phyloP scores from a whole-genome alignment of 37 sponge, comb jelly and placozoan species.

The Axinella damicornis region DNA sequence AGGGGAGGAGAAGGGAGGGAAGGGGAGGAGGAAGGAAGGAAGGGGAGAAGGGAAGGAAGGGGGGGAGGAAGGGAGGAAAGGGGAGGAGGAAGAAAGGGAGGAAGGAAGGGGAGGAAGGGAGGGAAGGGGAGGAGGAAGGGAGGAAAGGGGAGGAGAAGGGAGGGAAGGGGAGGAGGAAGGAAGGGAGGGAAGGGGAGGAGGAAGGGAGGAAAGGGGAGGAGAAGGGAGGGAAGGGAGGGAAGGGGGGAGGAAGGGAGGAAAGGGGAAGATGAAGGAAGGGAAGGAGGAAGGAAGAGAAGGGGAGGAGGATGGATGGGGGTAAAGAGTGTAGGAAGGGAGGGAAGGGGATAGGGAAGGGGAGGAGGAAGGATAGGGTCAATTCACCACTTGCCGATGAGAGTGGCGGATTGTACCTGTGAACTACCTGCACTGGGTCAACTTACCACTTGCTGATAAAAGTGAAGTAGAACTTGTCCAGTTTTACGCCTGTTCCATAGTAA shows the following conservation, averaged over 20 bases:
- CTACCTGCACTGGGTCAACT: too few species aligned
- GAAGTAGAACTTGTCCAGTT: slow-evolving; percentile 60
- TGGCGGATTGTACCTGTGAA: too few species aligned
- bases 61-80: neutral
- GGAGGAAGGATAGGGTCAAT: too few species aligned
- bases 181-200: neutral
- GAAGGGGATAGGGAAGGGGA: too few species aligned
- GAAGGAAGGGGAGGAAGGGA: neutral
- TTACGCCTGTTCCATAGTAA: slow-evolving; percentile 53
- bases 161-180: neutral
- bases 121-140: neutral
- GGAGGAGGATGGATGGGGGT: too few species aligned
- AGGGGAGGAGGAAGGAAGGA: neutral
- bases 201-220: neutral
- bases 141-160: neutral
- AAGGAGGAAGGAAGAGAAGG: too few species aligned
- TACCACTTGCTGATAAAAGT: slow-evolving; percentile 68
- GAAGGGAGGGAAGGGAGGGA: too few species aligned
- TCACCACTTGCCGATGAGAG: too few species aligned
- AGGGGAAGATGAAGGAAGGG: too few species aligned
- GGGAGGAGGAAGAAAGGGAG: neutral
- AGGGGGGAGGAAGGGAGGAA: too few species aligned
- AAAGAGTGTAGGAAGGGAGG: too few species aligned
- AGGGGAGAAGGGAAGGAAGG: neutral
- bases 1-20: neutral